A percentile compares a stretch with the other conserved stretches of the same genome.
Evolutionary conservation across 2,797 vertebrate genomes (phyloP).

Genomic region (Paguma larvata): DNA sequence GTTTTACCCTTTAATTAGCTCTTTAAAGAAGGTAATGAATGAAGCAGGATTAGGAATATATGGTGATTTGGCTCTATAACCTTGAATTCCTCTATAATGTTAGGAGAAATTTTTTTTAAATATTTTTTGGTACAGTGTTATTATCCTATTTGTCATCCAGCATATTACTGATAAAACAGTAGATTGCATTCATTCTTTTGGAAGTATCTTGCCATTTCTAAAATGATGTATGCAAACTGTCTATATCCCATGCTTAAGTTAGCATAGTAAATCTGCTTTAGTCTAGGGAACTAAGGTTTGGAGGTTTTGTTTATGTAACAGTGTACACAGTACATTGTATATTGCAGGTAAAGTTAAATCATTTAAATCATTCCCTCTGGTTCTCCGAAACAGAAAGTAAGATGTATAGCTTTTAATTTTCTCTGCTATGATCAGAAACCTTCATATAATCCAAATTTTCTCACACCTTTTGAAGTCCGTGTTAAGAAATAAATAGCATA

Average conservation of each 20-base stretch:
- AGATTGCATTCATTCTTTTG: background rate
- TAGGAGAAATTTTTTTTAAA: background rate
- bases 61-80: background rate
- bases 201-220: constrained; percentile 57
- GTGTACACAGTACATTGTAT: constrained; percentile 45
- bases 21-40: background rate
- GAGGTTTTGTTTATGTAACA: constrained; percentile 43
- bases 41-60: background rate
- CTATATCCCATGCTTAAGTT: constrained; percentile 23
- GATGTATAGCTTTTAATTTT: constrained; percentile 36
- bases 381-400: background rate
- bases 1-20: background rate
- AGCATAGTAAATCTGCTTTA: constrained; percentile 61
- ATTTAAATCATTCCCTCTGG: constrained; percentile 53
- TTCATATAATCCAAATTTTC: constrained; percentile 60
- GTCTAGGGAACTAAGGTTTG: constrained; percentile 9
- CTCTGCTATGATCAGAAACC: constrained; percentile 30
- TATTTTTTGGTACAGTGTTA: background rate
- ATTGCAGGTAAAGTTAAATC: constrained; percentile 68
- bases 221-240: background rate
- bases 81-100: constrained; percentile 63
- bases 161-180: background rate
- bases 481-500: constrained; percentile 63
- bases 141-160: background rate
- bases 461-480: constrained; percentile 17